Evolutionary conservation across 2,113 vertebrate genomes (phyloP).

Genomic region (Brachyistius frenatus): DNA sequence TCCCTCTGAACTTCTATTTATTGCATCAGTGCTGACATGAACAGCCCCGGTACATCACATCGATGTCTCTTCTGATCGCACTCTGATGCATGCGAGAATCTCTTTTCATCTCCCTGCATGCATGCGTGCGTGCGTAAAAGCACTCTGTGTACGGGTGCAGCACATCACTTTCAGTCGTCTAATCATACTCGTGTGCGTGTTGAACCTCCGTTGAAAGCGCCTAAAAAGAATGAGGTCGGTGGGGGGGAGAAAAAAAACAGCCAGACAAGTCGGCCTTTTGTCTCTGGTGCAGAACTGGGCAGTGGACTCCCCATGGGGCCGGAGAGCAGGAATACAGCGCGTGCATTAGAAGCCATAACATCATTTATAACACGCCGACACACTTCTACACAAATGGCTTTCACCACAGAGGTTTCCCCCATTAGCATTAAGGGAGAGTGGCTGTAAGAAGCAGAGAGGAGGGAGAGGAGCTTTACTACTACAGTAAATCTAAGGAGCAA

Average conservation of each 20-base stretch:
- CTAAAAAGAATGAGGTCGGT: conserved; percentile 68
- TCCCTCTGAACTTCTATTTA: conserved; percentile 68
- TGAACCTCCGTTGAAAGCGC: conserved; percentile 18
- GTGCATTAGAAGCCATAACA: conserved; percentile 70
- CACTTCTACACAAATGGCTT: conserved; percentile 71
- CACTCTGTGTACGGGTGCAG: background rate
- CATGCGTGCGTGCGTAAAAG: conserved; percentile 17
- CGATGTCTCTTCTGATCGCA: conserved; percentile 67
- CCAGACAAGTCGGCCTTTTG: conserved; percentile 55
- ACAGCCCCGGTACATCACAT: conserved; percentile 64
- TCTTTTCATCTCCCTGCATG: conserved; percentile 46
- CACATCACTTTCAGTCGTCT: conserved; percentile 40
- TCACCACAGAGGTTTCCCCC: conserved; percentile 70
- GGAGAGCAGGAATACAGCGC: conserved; percentile 39
- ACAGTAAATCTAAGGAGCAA: conserved; percentile 58
- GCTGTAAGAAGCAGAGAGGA: conserved; percentile 21
- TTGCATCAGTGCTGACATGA: conserved; percentile 63
- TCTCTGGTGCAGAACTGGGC: conserved; percentile 37
- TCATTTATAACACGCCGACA: conserved; percentile 65
- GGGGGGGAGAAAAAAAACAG: conserved; percentile 25
- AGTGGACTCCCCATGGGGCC: conserved; percentile 39
- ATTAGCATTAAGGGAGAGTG: conserved; percentile 67
- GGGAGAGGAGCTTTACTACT: conserved; percentile 42
- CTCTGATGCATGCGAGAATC: conserved; percentile 9
- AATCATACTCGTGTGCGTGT: conserved; percentile 20